These are phyloP conservation scores for Chaetophractus vellerosus DNA, from an alignment of 2,797 vertebrate genomes.

Conservation along the genomic window DNA sequence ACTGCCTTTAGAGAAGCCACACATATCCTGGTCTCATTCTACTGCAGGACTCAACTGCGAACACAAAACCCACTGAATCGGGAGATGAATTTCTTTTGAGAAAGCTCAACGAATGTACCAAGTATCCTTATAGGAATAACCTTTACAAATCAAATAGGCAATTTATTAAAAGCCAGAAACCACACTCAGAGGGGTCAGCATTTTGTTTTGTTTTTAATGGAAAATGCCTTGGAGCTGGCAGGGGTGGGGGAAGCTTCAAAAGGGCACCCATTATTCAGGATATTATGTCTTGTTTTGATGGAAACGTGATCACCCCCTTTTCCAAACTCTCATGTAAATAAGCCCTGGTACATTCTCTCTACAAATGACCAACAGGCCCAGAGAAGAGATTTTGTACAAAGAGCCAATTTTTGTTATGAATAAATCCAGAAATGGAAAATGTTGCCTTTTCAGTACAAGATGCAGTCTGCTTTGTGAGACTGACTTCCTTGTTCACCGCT, in stretches of 20 bases:
- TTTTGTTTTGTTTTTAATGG: constrained; percentile 32
- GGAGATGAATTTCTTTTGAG: constrained; percentile 14
- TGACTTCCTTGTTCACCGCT: background rate
- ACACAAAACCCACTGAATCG: background rate
- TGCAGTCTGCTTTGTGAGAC: background rate
- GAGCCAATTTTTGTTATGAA: background rate
- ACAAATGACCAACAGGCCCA: background rate
- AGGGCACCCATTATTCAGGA: background rate
- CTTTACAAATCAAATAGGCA: constrained; percentile 58
- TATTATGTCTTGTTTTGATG: background rate
- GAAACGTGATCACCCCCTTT: background rate
- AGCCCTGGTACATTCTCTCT: background rate
- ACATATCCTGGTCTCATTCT: background rate
- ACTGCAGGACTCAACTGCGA: background rate
- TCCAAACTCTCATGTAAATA: background rate
- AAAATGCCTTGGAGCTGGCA: background rate
- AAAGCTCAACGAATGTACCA: background rate
- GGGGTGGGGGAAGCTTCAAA: background rate
- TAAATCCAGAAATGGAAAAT: constrained; percentile 56
- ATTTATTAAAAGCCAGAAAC: constrained; percentile 56
- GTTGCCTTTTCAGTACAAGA: background rate
- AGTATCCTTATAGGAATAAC: background rate
- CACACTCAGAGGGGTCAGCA: background rate
- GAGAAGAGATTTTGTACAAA: background rate
- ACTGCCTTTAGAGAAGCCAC: background rate